Conservation (phyloP, 2,888 invertebrate species). For the Oscheius sp. region DNA sequence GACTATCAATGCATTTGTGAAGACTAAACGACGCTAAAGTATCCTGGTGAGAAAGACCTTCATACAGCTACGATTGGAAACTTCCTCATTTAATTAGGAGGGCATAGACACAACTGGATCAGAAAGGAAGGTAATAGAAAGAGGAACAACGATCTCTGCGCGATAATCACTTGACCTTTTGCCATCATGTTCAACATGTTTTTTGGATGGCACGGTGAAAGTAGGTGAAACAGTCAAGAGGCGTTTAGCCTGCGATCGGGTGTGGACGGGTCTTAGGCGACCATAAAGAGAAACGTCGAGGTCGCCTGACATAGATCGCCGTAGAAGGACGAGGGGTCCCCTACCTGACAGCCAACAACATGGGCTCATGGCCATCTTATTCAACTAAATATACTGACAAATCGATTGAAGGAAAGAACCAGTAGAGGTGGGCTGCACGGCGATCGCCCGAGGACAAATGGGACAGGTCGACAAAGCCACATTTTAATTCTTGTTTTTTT, state of each 20-base stretch:
- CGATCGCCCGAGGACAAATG: constrained; percentile 6
- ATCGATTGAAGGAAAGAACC: background rate
- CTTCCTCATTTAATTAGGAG: background rate
- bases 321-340: constrained; percentile 12
- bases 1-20: too few relatives aligned
- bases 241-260: constrained; percentile 11
- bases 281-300: constrained; percentile 25
- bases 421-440: background rate
- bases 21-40: too few relatives aligned
- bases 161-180: too few relatives aligned
- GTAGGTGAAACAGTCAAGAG: constrained; percentile 22
- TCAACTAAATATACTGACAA: background rate
- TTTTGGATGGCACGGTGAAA: constrained; percentile 5
- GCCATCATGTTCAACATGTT: too few relatives aligned
- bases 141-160: background rate
- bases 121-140: background rate
- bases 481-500: background rate
- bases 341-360: constrained; percentile 2
- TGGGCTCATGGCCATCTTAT: background rate
- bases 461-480: constrained; percentile 1
- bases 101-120: background rate
- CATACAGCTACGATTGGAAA: too few relatives aligned
- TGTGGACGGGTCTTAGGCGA: constrained; percentile 29
- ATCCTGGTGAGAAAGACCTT: too few relatives aligned
- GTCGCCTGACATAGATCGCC: constrained; percentile 32